Conservation (phyloP, 2,797 vertebrate species). For the Dromococcyx pavoninus region DNA sequence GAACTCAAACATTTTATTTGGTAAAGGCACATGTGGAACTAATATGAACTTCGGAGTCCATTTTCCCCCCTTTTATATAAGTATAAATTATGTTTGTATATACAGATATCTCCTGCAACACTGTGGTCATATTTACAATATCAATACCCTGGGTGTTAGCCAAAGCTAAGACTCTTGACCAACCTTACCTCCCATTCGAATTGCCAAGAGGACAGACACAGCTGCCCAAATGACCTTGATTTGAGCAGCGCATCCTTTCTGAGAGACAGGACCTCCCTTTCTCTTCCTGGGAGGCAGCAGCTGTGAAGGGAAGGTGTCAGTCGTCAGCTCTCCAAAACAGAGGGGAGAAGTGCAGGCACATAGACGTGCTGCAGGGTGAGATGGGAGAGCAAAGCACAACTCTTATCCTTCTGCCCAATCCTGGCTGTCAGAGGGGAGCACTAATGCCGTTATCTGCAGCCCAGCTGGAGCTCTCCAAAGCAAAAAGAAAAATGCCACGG, state of each 20-base stretch:
- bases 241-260: background rate
- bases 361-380: background rate
- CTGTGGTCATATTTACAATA: background rate
- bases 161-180: background rate
- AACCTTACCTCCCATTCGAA: background rate
- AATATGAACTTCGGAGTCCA: background rate
- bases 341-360: background rate
- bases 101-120: rapidly evolving
- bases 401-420: background rate
- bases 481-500: background rate
- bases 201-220: background rate
- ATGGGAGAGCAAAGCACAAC: background rate
- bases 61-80: background rate
- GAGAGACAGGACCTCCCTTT: background rate
- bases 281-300: background rate
- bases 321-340: background rate
- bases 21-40: background rate
- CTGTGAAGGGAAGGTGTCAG: background rate
- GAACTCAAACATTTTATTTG: background rate
- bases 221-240: rapidly evolving
- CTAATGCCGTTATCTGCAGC: background rate
- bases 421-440: background rate
- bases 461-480: background rate
- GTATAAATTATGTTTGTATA: background rate
- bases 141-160: background rate